These are phyloP conservation scores for Rhynchonema sp. DNA, from an alignment of 2,888 invertebrate species.

Conservation along the genomic window DNA sequence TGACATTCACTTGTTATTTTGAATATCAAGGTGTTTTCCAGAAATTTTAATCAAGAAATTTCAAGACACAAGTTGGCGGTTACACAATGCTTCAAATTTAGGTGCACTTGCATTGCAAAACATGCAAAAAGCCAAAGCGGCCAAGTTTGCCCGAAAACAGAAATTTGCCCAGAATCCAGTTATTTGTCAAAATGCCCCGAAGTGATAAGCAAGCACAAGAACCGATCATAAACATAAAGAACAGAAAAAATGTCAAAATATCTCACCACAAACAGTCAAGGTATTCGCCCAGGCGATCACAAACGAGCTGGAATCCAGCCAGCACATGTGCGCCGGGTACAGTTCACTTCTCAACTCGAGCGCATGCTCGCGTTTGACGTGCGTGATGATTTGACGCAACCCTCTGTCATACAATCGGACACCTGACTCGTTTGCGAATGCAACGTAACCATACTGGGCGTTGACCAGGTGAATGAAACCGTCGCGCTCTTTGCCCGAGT, in stretches of 20 bases:
- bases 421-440: slow-evolving; percentile 26
- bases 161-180: not conserved
- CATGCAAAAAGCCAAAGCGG: too few species aligned
- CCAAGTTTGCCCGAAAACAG: not conserved
- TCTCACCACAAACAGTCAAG: slow-evolving; percentile 3
- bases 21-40: too few species aligned
- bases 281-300: slow-evolving; percentile 24
- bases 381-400: not conserved
- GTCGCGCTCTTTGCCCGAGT: slow-evolving; percentile 20
- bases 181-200: not conserved
- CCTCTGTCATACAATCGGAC: slow-evolving; percentile 21
- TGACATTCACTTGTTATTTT: not conserved
- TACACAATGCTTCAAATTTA: too few species aligned
- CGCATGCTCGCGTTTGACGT: not conserved
- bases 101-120: too few species aligned
- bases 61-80: too few species aligned
- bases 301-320: slow-evolving; percentile 16
- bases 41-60: too few species aligned
- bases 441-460: slow-evolving; percentile 18
- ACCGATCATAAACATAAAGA: too few species aligned
- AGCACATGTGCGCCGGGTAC: slow-evolving; percentile 18
- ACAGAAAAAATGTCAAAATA: too few species aligned
- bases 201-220: too few species aligned
- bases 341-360: slow-evolving; percentile 10
- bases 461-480: slow-evolving; percentile 19